phyloP scores from a whole-genome alignment of 2,888 invertebrate species.

The Torymus tubicola region DNA sequence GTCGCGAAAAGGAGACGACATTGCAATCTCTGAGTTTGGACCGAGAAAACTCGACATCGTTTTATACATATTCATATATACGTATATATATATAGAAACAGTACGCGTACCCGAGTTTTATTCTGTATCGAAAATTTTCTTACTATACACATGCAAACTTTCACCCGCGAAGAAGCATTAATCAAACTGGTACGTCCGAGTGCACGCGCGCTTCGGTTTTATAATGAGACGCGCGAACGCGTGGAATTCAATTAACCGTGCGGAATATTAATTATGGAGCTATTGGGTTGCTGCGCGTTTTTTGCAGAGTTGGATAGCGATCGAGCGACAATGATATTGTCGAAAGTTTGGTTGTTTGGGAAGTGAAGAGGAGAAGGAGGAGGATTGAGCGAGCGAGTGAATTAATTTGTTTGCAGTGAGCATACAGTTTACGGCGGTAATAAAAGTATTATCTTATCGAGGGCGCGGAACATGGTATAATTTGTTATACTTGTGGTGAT shows the following conservation, averaged over 20 bases:
- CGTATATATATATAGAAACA: constrained; percentile 51
- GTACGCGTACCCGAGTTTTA: constrained; percentile 28
- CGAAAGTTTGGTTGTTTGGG: not conserved
- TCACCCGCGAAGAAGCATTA: constrained; percentile 3
- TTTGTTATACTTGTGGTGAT: constrained; percentile 24
- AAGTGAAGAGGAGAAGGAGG: no score
- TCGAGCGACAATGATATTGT: not conserved
- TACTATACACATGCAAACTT: constrained; percentile 3
- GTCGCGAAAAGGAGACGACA: constrained; percentile 12
- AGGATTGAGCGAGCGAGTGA: not conserved
- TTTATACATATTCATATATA: constrained; percentile 55
- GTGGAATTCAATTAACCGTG: no score
- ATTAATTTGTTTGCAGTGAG: constrained; percentile 37
- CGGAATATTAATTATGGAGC: no score
- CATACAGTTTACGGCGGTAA: constrained; percentile 9
- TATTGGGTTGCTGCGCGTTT: not conserved
- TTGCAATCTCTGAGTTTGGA: constrained; percentile 22
- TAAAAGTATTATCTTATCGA: constrained; percentile 45
- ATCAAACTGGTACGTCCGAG: not conserved
- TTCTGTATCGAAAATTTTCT: constrained; percentile 25
- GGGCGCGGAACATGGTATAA: constrained; percentile 25
- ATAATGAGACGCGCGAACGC: no score
- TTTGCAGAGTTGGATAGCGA: not conserved
- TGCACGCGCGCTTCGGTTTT: no score
- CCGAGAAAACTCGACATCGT: constrained; percentile 10